phyloP scores from a whole-genome alignment of 2,888 invertebrate genomes.

The Cosmopolites sordidus region DNA sequence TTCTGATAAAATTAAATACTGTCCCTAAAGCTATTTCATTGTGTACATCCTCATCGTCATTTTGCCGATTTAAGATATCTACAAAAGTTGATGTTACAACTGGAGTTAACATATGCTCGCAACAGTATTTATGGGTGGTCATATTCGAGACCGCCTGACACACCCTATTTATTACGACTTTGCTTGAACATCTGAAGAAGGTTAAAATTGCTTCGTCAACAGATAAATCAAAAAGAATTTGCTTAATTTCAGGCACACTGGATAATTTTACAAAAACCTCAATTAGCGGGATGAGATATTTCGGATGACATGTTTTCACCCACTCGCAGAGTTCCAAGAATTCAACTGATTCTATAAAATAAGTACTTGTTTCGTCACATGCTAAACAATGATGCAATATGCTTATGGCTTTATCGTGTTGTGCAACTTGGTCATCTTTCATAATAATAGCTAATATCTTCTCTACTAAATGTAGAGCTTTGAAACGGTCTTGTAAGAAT shows the following conservation, averaged over 20 bases:
- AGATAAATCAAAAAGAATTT: constrained; percentile 38
- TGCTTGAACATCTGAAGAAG: constrained; percentile 34
- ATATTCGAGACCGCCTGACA: constrained; percentile 38
- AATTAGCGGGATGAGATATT: constrained; percentile 29
- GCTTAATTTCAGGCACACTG: constrained; percentile 33
- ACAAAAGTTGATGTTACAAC: constrained; percentile 33
- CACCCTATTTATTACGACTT: constrained; percentile 33
- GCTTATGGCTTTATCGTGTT: constrained; percentile 31
- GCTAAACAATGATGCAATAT: constrained; percentile 37
- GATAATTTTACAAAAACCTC: constrained; percentile 34
- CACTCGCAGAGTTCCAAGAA: constrained; percentile 39
- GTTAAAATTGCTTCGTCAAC: constrained; percentile 38
- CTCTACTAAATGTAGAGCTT: constrained; percentile 32
- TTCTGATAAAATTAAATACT: constrained; percentile 33
- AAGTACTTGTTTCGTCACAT: constrained; percentile 33
- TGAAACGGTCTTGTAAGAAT: constrained; percentile 33
- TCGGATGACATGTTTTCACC: constrained; percentile 35
- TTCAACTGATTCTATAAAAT: constrained; percentile 37
- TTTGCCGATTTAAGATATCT: constrained; percentile 30
- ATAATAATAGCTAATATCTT: constrained; percentile 35
- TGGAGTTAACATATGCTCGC: constrained; percentile 38
- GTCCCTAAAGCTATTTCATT: constrained; percentile 37
- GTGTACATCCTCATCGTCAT: constrained; percentile 32
- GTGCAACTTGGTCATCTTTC: constrained; percentile 24
- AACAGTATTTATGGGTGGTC: constrained; percentile 39